Percentiles rank a stretch among this genome's conserved stretches.
Conservation (phyloP, 2,888 invertebrate genomes). For the Orthosia gracilis region DNA sequence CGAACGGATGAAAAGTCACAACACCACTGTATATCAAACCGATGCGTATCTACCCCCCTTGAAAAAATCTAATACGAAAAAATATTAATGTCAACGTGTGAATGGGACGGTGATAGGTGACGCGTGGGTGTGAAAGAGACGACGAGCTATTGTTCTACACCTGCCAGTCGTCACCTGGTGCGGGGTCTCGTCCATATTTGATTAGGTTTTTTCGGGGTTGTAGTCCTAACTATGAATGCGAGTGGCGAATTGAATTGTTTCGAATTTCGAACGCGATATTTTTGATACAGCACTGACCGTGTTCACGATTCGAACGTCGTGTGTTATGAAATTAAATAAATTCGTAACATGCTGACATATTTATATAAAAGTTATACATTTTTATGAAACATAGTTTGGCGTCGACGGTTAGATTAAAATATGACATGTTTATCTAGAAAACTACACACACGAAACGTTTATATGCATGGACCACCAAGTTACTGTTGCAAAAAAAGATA, state of each 20-base stretch:
- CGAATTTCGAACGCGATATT: conserved; percentile 61
- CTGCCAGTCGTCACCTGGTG: conserved; percentile 87
- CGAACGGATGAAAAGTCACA: conserved; percentile 80
- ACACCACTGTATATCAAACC: conserved; percentile 76
- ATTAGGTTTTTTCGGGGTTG: conserved; percentile 86
- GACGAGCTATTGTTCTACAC: conserved; percentile 82
- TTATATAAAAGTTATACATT: conserved; percentile 45
- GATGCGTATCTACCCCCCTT: conserved; percentile 80
- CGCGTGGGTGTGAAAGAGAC: conserved; percentile 79
- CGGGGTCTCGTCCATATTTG: conserved; percentile 85
- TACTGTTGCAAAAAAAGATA: background rate
- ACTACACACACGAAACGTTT: background rate
- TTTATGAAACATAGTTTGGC: conserved; percentile 41
- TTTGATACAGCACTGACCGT: conserved; percentile 47
- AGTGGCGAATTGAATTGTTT: conserved; percentile 71
- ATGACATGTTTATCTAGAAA: background rate
- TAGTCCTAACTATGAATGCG: conserved; percentile 81
- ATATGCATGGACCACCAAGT: background rate
- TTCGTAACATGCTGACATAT: conserved; percentile 53
- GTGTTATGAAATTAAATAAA: conserved; percentile 52
- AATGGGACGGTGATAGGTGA: conserved; percentile 62
- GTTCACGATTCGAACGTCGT: conserved; percentile 30
- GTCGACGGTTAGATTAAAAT: conserved; percentile 27
- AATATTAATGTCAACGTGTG: conserved; percentile 78
- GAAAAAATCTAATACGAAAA: conserved; percentile 82